Evolutionary conservation across 2,888 invertebrate species (phyloP).

Genomic region (Camptogramma bilineatum): DNA sequence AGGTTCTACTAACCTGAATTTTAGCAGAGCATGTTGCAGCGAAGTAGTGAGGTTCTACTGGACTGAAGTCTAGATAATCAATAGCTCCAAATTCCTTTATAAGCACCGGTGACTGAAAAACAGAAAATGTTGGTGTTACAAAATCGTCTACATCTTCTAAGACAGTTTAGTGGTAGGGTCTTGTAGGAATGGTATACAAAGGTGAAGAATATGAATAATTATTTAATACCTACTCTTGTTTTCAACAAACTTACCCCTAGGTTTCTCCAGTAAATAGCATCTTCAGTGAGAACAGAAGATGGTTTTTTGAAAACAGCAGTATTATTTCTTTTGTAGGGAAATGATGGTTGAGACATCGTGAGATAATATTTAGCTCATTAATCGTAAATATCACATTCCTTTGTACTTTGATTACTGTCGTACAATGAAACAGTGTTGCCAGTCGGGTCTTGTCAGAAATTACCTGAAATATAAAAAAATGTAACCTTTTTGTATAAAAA

Average conservation of each 20-base stretch:
- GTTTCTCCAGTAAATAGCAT: slow-evolving; percentile 95
- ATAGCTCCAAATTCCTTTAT: slow-evolving; percentile 97
- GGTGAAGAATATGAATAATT: too few relatives aligned
- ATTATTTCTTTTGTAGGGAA: slow-evolving; percentile 89
- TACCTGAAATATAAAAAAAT: too few relatives aligned
- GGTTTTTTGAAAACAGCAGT: slow-evolving; percentile 88
- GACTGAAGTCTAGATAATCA: slow-evolving; percentile 95
- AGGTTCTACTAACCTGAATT: slow-evolving; percentile 84
- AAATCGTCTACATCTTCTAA: background rate
- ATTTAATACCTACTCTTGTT: background rate
- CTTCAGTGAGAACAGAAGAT: slow-evolving; percentile 89
- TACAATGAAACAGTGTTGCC: too few relatives aligned
- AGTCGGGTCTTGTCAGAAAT: too few relatives aligned
- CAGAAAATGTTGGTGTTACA: slow-evolving; percentile 3
- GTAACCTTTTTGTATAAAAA: too few relatives aligned
- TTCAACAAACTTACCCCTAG: slow-evolving; percentile 87
- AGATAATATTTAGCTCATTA: background rate
- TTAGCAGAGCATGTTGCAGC: slow-evolving; percentile 97
- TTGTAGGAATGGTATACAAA: too few relatives aligned
- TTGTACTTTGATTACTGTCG: background rate
- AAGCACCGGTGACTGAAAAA: slow-evolving; percentile 90
- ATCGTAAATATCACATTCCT: background rate
- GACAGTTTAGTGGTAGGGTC: too few relatives aligned
- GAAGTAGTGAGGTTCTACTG: slow-evolving; percentile 94
- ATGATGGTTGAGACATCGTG: slow-evolving; percentile 74